Conservation (phyloP, 2,888 invertebrate species). For the Lithosia quadra region DNA sequence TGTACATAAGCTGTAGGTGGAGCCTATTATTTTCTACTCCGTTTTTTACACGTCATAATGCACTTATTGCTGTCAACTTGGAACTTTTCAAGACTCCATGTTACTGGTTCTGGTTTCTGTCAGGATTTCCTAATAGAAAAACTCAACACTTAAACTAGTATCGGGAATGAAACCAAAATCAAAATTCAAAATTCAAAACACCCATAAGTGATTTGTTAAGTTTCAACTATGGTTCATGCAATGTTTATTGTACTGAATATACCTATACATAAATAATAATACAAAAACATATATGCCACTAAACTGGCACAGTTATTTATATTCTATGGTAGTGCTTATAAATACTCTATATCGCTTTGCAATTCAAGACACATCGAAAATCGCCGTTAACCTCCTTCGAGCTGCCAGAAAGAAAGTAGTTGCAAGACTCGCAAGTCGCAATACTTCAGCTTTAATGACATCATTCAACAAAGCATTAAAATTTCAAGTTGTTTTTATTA, state of each 20-base stretch:
- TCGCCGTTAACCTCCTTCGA: constrained; percentile 82
- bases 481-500: constrained; percentile 11
- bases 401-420: constrained; percentile 80
- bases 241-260: not conserved
- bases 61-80: no score
- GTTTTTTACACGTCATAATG: no score
- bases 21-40: no score
- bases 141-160: no score
- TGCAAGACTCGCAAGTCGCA: constrained; percentile 25
- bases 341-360: constrained; percentile 63
- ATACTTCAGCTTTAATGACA: constrained; percentile 57
- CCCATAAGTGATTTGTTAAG: not conserved
- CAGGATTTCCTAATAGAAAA: no score
- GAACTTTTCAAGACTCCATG: no score
- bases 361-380: constrained; percentile 76
- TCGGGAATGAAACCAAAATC: no score
- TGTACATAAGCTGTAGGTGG: no score
- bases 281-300: not conserved
- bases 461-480: constrained; percentile 48
- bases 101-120: no score
- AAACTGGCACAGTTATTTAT: constrained; percentile 60
- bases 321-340: constrained; percentile 63
- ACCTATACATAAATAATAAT: not conserved
- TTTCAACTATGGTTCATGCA: not conserved
- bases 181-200: no score